These are phyloP conservation scores for Teleogryllus oceanicus DNA, from an alignment of 2,888 invertebrate genomes.

Conservation along the genomic window DNA sequence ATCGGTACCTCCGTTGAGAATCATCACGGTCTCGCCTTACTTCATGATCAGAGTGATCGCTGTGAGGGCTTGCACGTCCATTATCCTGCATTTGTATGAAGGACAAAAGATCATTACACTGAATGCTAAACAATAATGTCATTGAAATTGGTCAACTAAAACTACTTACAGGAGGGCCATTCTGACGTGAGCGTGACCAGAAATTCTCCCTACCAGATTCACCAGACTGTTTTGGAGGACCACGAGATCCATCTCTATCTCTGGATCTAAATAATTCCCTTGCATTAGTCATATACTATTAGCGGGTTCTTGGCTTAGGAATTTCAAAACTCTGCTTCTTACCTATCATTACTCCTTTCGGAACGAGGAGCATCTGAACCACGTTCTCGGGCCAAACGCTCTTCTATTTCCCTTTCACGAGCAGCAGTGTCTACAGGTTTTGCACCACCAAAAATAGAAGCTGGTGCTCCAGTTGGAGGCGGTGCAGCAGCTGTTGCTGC, in stretches of 20 bases:
- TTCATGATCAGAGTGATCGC: conserved; percentile 27
- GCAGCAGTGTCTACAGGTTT: conserved; percentile 93
- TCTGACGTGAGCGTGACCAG: conserved; percentile 39
- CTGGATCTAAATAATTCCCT: conserved; percentile 28
- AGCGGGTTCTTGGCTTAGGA: not conserved
- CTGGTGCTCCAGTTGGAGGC: conserved; percentile 43
- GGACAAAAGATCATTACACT: not conserved
- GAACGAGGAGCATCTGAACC: not conserved
- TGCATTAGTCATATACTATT: conserved; percentile 9
- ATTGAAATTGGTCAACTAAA: not conserved
- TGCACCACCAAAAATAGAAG: conserved; percentile 89
- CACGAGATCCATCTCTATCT: conserved; percentile 31
- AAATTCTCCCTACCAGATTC: conserved; percentile 43
- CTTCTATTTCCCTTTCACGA: conserved; percentile 86
- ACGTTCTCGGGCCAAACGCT: conserved; percentile 64
- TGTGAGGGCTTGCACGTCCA: conserved; percentile 27
- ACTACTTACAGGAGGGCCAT: not conserved
- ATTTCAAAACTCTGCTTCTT: not conserved
- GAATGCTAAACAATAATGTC: not conserved
- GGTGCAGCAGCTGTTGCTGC: too few species aligned
- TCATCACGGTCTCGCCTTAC: not conserved
- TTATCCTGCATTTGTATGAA: conserved; percentile 21
- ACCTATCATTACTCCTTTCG: conserved; percentile 26
- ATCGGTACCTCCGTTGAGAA: conserved; percentile 20
- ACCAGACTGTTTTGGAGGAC: conserved; percentile 29